A percentile compares a stretch with the other conserved stretches of the same genome.
phyloP scores from a whole-genome alignment of 2,888 invertebrate genomes.

The Heliconius ethilla region DNA sequence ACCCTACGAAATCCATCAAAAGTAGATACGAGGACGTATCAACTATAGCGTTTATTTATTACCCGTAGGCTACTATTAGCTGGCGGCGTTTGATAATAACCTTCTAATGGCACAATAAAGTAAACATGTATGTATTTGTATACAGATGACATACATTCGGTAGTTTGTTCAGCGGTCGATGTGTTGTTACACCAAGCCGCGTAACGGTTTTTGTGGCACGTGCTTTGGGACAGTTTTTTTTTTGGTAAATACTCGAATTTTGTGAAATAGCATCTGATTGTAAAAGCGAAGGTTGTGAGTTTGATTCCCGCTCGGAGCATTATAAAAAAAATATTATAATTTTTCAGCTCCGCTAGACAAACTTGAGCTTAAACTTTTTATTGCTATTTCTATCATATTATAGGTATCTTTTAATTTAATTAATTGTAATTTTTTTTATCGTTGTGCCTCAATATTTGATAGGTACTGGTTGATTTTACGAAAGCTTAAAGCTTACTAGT shows the following conservation, averaged over 20 bases:
- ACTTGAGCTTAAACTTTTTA: no score
- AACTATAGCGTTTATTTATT: constrained; percentile 38
- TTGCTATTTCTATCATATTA: no score
- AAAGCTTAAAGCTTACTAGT: background rate
- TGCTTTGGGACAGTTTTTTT: background rate
- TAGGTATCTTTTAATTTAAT: no score
- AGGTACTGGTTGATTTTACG: no score
- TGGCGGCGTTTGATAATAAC: constrained; percentile 55
- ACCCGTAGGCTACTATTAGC: constrained; percentile 58
- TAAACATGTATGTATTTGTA: constrained; percentile 56
- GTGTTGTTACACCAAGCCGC: background rate
- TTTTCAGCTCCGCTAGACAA: no score
- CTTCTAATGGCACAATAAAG: constrained; percentile 61
- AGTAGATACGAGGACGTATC: background rate
- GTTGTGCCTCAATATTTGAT: no score
- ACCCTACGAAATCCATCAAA: background rate
- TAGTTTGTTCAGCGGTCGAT: constrained; percentile 57
- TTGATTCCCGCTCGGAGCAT: background rate
- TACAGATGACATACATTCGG: constrained; percentile 63
- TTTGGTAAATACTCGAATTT: background rate
- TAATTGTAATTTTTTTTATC: no score
- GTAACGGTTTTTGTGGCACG: constrained; percentile 32
- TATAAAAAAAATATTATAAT: no score
- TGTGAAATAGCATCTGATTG: background rate
- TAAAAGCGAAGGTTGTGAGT: background rate